Evolutionary conservation across 2,888 invertebrate genomes (phyloP).

Genomic region (Drosophila tanythrix): DNA sequence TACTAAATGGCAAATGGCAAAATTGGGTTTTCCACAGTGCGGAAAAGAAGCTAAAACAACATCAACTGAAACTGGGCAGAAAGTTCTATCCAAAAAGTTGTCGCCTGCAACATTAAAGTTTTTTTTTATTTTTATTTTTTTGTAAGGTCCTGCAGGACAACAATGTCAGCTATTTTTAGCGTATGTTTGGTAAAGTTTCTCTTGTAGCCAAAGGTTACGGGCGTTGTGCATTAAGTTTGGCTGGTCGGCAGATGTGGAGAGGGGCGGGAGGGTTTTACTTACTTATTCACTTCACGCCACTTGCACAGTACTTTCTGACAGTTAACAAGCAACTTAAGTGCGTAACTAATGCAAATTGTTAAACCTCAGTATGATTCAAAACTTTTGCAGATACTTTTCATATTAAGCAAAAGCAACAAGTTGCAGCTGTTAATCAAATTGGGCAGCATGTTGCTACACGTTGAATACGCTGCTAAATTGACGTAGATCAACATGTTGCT

Average conservation of each 20-base stretch:
- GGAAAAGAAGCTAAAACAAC: constrained; percentile 35
- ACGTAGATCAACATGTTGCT: constrained; percentile 3
- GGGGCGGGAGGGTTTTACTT: neutral
- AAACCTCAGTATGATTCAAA: constrained; percentile 2
- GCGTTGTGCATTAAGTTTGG: constrained; percentile 39
- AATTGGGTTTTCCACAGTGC: constrained; percentile 24
- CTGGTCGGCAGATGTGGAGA: too few species aligned
- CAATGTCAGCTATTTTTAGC: constrained; percentile 50
- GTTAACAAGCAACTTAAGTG: constrained; percentile 48
- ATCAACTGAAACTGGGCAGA: constrained; percentile 26
- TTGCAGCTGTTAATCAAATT: constrained; percentile 5
- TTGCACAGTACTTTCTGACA: constrained; percentile 28
- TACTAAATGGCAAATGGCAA: constrained; percentile 59
- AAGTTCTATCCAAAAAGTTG: constrained; percentile 53
- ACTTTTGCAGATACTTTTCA: constrained; percentile 15
- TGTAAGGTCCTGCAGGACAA: constrained; percentile 33
- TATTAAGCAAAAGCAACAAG: constrained; percentile 22
- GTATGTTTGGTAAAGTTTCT: constrained; percentile 40
- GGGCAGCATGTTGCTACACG: constrained; percentile 10
- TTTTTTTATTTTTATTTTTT: constrained; percentile 2
- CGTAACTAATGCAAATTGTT: constrained; percentile 36
- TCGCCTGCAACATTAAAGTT: constrained; percentile 56
- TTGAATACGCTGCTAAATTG: neutral
- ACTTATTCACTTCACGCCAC: constrained; percentile 41
- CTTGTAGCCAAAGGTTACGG: constrained; percentile 46